Base-by-base conservation (phyloP, 2,888 invertebrate genomes). In the Cheilosia vulpina region DNA sequence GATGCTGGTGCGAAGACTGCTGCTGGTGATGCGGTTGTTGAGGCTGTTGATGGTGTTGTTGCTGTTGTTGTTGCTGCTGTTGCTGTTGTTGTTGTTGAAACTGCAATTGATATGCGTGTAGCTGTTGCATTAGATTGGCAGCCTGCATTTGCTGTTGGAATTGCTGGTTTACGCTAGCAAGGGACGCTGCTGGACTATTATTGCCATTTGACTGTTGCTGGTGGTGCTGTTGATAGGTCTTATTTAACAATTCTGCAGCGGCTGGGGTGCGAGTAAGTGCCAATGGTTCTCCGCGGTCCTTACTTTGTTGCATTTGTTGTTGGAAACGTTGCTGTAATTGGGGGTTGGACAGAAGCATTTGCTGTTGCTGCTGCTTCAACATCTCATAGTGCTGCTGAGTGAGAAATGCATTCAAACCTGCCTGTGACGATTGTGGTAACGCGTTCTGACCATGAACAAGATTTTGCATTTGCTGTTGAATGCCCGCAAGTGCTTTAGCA, bases 61-160 rank as follows among this genome's bases (percentile, higher is more conserved):
- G 81, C 52, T 68, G 87, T 57, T 80, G 87, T 34, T 63, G 87
- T 41, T 75, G 87, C n/a, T 85, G 81, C 41, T 87, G 88, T 7
- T 88, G 89, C 41, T 88, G 88, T 27, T 88, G 88, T 27, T 52
- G 94, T 92, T 93, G 94, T 92, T 88, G 93, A 93, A 89, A 89
- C 87, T 90, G 90, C 81, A 88, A 88, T 47, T 89, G 89, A 79
- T 90, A 89, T 80, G 89, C 90, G 72, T 90, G 90, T 69, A 90
- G 60, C 57, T 90, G 90, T 78, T 90, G 90, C 87, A 90, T 89
- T 38, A 90, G 83, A 80, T 89, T 90, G 24, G 89, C 89, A 0
- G 89, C 89, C 58, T 90, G 90, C 69, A 90, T 87, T 81, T 90
- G 90, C 69, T 89, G 89, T 45, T 90, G 90, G 4, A 90, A 82